Percentiles rank a stretch among this genome's conserved stretches.
These are phyloP conservation scores for Stigmatopora argus DNA, from an alignment of 2,113 vertebrate species.

Conservation along the genomic window DNA sequence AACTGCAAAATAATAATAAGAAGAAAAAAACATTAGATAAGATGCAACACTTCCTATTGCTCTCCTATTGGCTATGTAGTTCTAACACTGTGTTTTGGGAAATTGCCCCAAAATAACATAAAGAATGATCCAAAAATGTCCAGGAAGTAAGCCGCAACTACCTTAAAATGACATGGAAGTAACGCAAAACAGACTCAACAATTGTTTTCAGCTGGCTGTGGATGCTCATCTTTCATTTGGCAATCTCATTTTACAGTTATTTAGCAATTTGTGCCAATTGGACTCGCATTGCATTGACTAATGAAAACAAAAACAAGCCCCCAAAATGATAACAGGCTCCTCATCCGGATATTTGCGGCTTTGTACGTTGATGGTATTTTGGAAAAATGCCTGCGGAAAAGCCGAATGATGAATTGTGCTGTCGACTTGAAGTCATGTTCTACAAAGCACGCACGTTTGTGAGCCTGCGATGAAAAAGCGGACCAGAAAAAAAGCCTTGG, in stretches of 20 bases:
- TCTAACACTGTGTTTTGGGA: too few species aligned
- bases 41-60: too few species aligned
- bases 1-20: constrained; percentile 46
- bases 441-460: constrained; percentile 16
- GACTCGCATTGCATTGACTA: constrained; percentile 15
- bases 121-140: too few species aligned
- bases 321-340: constrained; percentile 4
- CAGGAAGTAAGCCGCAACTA: too few species aligned
- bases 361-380: constrained; percentile 32
- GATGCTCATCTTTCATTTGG: background rate
- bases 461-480: constrained; percentile 21
- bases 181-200: too few species aligned
- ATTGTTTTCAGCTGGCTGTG: background rate
- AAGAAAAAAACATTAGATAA: background rate
- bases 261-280: constrained; percentile 11
- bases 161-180: too few species aligned
- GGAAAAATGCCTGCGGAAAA: background rate
- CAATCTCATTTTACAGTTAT: constrained; percentile 7
- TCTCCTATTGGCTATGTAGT: too few species aligned
- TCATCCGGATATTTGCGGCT: constrained; percentile 28
- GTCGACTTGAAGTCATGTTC: constrained; percentile 30
- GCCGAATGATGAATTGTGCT: constrained; percentile 20
- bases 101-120: too few species aligned
- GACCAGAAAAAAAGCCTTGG: constrained; percentile 31
- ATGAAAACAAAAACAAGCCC: constrained; percentile 33